These are phyloP conservation scores for Punctoribates punctum DNA, from an alignment of 2,888 invertebrate genomes.

Conservation along the genomic window DNA sequence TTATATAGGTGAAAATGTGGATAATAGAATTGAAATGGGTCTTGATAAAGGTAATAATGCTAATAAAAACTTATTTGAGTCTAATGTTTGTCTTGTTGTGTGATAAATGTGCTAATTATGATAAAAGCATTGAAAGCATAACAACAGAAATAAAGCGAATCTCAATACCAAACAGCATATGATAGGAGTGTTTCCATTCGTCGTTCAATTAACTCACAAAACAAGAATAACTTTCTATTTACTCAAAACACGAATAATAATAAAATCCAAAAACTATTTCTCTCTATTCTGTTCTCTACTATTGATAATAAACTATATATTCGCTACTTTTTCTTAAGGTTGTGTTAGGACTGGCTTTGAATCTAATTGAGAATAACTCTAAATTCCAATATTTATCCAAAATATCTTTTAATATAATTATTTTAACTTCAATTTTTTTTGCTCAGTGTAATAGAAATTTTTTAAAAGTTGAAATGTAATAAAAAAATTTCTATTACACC, in stretches of 20 bases:
- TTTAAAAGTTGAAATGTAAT: too few species aligned
- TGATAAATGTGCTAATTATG: slow-evolving; percentile 3
- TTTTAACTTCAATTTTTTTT: too few species aligned
- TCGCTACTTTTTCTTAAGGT: background rate
- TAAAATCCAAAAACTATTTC: background rate
- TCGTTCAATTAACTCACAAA: slow-evolving; percentile 7
- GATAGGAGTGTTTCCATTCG: slow-evolving; percentile 12
- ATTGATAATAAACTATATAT: background rate
- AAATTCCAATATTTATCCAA: too few species aligned
- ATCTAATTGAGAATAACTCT: background rate
- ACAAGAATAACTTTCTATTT: slow-evolving; percentile 3
- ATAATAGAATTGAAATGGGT: background rate
- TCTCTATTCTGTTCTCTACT: background rate
- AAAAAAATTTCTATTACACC: too few species aligned
- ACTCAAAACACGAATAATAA: slow-evolving; percentile 11
- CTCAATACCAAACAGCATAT: background rate
- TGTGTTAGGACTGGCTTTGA: background rate
- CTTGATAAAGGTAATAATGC: background rate
- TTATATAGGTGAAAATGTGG: background rate
- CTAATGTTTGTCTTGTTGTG: background rate
- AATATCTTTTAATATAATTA: too few species aligned
- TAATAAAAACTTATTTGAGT: background rate
- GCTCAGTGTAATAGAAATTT: too few species aligned
- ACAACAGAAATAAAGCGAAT: background rate
- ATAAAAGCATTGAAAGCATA: slow-evolving; percentile 14